Base-by-base conservation (phyloP, 2,888 invertebrate genomes). In the Smittia sp. region DNA sequence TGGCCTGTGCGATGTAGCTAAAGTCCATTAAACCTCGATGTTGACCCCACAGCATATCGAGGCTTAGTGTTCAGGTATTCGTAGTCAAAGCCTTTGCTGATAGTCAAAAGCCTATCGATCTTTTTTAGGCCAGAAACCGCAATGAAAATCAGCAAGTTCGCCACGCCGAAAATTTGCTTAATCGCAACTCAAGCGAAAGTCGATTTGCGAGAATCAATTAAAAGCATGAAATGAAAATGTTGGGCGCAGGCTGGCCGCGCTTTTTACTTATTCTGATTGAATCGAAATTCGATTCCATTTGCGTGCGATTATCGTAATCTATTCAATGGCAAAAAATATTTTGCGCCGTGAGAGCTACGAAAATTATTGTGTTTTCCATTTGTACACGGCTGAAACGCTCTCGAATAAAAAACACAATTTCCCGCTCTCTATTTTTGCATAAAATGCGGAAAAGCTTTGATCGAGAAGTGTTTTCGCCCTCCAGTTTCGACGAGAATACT, bases 291-390 rank as follows among this genome's bases (percentile, higher is more conserved):
- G 67, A 67, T 67, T 46, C 41, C 24, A 67, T 67, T 67, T 67
- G 67, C 46, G 67, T 67, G 41, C 67, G 67, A 67, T 67, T 67
- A 46, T 67, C 41, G 46, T 67, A 67, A 67, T 46, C 67, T 67
- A 67, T 67, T 67, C 67, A 67, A 67, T 67, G 41, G 67, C 67
- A 67, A 67, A 32, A 32, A 6, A 32, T 66, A 66, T 66, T 66
- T 66, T 20, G n/a, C 1, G 66, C 20, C 25, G 18, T 46, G 46
- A 46, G 46, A 11, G 46, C 32, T 18, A 66, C 20, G 66, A 66
- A 38, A 66, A 66, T 66, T 32, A 66, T 66, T 66, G 39, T 66
- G 32, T 66, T 66, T 18, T 54, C 15, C 7, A 54, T 18, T 54
- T 54, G 54, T 25, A 63, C 27, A 63, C 32, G 32, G 3, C 3